Conservation (phyloP, 1,140 invertebrate species). For the Papilio polyxenes region DNA sequence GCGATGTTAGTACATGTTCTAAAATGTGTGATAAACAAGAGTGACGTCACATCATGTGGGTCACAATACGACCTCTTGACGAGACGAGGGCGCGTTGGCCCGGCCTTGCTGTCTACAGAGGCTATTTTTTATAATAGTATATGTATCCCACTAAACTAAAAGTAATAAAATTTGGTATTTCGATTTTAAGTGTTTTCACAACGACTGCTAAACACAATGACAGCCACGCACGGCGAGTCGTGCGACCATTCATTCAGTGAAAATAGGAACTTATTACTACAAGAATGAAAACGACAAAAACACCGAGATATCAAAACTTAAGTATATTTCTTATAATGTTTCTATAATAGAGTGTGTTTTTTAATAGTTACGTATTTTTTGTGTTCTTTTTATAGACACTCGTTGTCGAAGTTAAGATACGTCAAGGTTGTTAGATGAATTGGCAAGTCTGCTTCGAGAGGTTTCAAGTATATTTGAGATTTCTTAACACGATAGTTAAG, state of each 20-base stretch:
- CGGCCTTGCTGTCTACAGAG: not conserved
- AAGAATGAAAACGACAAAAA: too few species aligned
- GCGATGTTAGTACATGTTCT: not conserved
- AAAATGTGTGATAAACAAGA: not conserved
- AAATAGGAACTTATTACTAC: too few species aligned
- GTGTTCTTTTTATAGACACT: not conserved
- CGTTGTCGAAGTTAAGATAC: conserved; percentile 5
- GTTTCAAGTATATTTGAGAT: conserved; percentile 4
- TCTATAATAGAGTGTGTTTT: not conserved
- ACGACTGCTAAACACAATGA: too few species aligned
- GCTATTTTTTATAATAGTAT: not conserved
- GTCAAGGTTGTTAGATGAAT: conserved; percentile 22
- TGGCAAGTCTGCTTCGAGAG: conserved; percentile 1
- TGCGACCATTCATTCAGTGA: too few species aligned
- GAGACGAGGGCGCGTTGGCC: not conserved
- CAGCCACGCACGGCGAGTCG: too few species aligned
- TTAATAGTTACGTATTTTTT: not conserved
- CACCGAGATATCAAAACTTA: not conserved
- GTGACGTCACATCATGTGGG: not conserved
- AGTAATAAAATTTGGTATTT: not conserved
- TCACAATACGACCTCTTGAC: not conserved
- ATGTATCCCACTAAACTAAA: not conserved
- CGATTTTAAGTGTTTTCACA: too few species aligned
- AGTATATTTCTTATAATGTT: not conserved
- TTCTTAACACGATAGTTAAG: conserved; percentile 9